phyloP scores from a whole-genome alignment of 2,888 invertebrate genomes.

The Cosmorhoe ocellata region DNA sequence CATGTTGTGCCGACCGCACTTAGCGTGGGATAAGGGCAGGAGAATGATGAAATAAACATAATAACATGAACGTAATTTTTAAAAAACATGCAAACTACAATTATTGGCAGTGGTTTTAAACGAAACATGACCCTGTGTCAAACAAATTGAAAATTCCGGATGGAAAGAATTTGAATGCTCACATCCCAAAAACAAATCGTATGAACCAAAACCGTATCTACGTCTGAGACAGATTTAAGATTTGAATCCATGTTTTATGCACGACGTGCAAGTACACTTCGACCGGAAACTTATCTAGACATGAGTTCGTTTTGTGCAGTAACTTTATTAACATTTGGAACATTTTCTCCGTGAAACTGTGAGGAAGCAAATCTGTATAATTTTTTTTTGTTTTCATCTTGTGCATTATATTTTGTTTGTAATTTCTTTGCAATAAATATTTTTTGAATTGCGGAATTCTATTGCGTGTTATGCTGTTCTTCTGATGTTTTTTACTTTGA shows the following conservation, averaged over 20 bases:
- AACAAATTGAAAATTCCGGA: neutral
- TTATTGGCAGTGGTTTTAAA: neutral
- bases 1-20: no score
- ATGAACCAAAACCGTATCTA: slow-evolving; percentile 24
- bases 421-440: no score
- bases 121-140: neutral
- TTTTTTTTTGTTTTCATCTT: no score
- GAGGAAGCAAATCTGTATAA: neutral
- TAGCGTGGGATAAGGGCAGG: no score
- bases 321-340: slow-evolving; percentile 28
- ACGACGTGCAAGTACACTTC: slow-evolving; percentile 33
- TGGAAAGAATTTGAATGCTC: neutral
- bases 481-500: no score
- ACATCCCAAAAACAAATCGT: slow-evolving; percentile 11
- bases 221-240: slow-evolving; percentile 34
- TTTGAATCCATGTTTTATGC: slow-evolving; percentile 38
- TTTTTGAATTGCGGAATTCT: no score
- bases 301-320: slow-evolving; percentile 28
- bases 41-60: no score
- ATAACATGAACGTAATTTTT: no score
- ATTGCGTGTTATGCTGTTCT: no score
- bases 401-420: no score
- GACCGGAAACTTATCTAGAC: slow-evolving; percentile 32
- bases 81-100: no score
- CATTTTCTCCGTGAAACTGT: slow-evolving; percentile 1